Evolutionary conservation across 2,113 vertebrate species (phyloP).

Genomic region (Procavia capensis): DNA sequence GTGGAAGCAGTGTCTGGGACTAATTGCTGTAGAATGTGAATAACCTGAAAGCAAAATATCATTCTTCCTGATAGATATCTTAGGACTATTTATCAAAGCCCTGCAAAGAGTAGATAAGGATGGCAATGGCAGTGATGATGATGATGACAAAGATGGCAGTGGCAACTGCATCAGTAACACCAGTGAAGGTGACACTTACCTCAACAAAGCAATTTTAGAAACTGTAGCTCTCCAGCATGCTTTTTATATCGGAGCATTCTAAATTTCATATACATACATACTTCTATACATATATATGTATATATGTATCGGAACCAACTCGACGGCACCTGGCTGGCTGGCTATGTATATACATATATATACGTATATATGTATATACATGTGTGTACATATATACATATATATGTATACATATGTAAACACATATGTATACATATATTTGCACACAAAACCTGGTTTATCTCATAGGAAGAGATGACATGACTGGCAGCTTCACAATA

Average conservation of each 20-base stretch:
- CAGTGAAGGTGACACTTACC: not conserved
- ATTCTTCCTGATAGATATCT: slow-evolving; percentile 17
- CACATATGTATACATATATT: too few species aligned
- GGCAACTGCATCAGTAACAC: not conserved
- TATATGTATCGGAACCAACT: too few species aligned
- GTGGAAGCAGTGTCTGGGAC: not conserved
- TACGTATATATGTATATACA: too few species aligned
- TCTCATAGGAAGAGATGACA: not conserved
- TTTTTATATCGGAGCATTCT: not conserved
- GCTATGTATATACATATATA: too few species aligned
- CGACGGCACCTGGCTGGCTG: too few species aligned
- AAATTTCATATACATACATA: too few species aligned
- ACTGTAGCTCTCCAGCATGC: not conserved
- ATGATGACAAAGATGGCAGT: not conserved
- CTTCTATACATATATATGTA: too few species aligned
- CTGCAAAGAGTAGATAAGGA: not conserved
- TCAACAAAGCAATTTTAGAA: not conserved
- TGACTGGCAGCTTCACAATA: not conserved
- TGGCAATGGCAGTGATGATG: not conserved
- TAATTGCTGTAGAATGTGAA: slow-evolving; percentile 14
- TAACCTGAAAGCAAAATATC: not conserved
- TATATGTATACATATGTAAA: too few species aligned
- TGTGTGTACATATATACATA: too few species aligned
- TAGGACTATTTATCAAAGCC: not conserved
- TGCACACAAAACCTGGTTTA: too few species aligned